Evolutionary conservation across 2,888 invertebrate genomes (phyloP).

Genomic region (Micoletzkya japonica): DNA sequence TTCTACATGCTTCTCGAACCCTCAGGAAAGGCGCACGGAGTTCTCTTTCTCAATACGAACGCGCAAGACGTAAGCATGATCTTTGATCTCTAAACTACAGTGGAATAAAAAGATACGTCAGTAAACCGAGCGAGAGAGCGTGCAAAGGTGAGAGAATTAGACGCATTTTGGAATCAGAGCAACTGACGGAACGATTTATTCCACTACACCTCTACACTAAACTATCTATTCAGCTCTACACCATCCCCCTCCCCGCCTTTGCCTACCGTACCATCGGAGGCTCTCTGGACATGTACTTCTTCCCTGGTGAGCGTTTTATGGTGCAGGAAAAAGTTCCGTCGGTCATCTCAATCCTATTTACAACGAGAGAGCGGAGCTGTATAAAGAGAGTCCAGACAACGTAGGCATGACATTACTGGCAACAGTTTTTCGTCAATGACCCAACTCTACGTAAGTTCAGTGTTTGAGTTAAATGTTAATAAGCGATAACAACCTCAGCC

Average conservation of each 20-base stretch:
- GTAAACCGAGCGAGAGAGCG: too few relatives aligned
- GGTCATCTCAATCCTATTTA: too few relatives aligned
- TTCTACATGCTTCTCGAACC: constrained; percentile 57
- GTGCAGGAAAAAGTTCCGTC: too few relatives aligned
- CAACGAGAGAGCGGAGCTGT: too few relatives aligned
- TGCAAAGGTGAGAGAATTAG: too few relatives aligned
- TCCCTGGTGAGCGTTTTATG: too few relatives aligned
- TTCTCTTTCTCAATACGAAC: constrained; percentile 55
- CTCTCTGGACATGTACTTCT: constrained; percentile 62
- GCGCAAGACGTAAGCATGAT: constrained; percentile 37
- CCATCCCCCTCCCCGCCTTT: constrained; percentile 65
- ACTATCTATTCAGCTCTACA: constrained; percentile 39
- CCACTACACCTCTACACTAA: too few relatives aligned
- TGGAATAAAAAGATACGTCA: too few relatives aligned
- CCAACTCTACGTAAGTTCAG: background rate
- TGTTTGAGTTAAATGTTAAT: background rate
- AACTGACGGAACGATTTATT: too few relatives aligned
- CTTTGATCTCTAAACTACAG: too few relatives aligned
- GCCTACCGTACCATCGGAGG: constrained; percentile 73
- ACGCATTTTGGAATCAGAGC: too few relatives aligned
- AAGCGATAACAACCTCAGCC: background rate
- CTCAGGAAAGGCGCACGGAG: constrained; percentile 57
- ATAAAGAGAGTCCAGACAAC: too few relatives aligned
- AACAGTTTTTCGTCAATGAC: background rate
- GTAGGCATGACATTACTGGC: background rate